phyloP scores from a whole-genome alignment of 2,113 vertebrate species.

The Saccopteryx leptura region DNA sequence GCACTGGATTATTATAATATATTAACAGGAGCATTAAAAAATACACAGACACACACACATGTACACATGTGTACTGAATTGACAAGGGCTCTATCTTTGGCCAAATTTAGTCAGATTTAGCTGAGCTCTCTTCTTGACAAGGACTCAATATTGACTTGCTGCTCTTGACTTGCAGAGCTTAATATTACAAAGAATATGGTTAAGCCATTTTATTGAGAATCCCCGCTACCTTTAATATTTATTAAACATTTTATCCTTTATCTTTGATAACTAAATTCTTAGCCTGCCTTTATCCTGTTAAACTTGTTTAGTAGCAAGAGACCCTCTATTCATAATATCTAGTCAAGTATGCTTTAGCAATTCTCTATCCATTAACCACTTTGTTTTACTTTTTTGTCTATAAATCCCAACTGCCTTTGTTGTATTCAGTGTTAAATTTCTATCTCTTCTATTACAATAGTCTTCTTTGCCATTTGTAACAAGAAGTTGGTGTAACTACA shows the following conservation, averaged over 20 bases:
- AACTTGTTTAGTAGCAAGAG: background rate
- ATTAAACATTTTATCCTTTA: background rate
- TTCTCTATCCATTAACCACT: background rate
- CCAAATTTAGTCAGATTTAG: background rate
- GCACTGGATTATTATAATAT: background rate
- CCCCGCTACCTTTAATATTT: background rate
- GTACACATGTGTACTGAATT: background rate
- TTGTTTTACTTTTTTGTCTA: background rate
- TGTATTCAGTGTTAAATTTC: background rate
- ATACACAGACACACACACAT: background rate
- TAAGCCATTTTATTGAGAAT: background rate
- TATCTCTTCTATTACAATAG: background rate
- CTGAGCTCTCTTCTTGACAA: background rate
- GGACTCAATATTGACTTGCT: background rate
- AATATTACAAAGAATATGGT: background rate
- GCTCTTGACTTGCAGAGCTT: too few relatives aligned
- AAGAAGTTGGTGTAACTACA: background rate
- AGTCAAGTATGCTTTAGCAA: background rate
- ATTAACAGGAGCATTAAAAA: background rate
- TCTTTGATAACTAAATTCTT: background rate
- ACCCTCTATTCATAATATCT: background rate
- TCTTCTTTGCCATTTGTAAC: background rate
- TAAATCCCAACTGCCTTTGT: background rate
- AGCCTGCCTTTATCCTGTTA: background rate
- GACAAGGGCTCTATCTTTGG: background rate